phyloP scores from a whole-genome alignment of 92 coral and sea anemone species.

The Actinostola sp. region DNA sequence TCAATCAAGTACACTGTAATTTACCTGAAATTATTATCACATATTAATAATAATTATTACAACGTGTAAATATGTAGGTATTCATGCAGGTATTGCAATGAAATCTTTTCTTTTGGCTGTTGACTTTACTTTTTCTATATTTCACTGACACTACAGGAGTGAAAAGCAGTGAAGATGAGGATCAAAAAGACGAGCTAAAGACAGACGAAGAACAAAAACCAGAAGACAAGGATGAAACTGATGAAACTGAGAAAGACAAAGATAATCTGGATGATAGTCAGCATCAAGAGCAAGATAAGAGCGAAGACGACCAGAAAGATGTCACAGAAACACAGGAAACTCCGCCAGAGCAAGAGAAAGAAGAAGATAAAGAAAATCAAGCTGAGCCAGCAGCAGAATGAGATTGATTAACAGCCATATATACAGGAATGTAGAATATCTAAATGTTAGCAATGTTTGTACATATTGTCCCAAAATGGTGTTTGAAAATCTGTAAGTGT shows the following conservation, averaged over 20 bases:
- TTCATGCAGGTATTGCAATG: too few species aligned
- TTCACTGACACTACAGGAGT: conserved; percentile 34
- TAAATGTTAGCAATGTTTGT: background rate
- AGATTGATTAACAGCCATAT: background rate
- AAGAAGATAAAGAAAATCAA: conserved; percentile 1
- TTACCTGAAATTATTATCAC: too few species aligned
- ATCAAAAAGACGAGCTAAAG: conserved; percentile 34
- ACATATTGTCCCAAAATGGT: too few species aligned
- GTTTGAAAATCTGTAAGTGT: too few species aligned
- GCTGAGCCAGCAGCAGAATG: conserved; percentile 11
- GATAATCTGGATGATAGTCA: too few species aligned
- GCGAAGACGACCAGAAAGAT: too few species aligned
- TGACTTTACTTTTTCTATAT: background rate
- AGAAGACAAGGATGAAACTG: conserved; percentile 54
- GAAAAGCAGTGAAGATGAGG: conserved; percentile 56
- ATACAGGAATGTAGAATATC: background rate
- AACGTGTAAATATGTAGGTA: too few species aligned
- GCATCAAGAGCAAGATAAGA: too few species aligned
- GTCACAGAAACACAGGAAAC: too few species aligned
- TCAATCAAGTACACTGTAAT: too few species aligned
- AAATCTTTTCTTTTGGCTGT: background rate
- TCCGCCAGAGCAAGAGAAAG: background rate
- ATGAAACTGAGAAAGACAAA: conserved; percentile 17
- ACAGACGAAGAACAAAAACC: conserved; percentile 41
- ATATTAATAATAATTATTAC: too few species aligned